A percentile compares a stretch with the other conserved stretches of the same genome.
These are phyloP conservation scores for Drosophila peninsularis DNA, from an alignment of 2,888 invertebrate species.

Conservation along the genomic window DNA sequence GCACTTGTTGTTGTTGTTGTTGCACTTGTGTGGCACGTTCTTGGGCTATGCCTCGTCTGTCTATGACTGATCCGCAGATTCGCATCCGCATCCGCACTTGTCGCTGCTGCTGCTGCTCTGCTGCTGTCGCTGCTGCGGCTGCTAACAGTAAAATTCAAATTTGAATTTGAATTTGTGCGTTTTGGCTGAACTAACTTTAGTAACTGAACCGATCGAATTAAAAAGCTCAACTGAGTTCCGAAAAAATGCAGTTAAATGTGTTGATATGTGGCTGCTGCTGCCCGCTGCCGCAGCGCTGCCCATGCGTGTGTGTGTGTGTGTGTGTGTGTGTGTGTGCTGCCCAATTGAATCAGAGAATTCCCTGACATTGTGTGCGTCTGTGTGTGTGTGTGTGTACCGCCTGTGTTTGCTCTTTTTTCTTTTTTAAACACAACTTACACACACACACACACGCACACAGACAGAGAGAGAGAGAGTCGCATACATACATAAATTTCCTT, in stretches of 20 bases:
- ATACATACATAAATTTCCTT: conserved; percentile 42
- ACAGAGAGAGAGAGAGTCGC: not conserved
- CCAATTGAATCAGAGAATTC: conserved; percentile 83
- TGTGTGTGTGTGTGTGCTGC: conserved; percentile 64
- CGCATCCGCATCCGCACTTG: conserved; percentile 26
- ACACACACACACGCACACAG: conserved; percentile 9
- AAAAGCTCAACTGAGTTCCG: conserved; percentile 85
- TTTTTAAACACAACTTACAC: conserved; percentile 47
- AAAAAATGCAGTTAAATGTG: conserved; percentile 83
- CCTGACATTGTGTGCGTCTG: conserved; percentile 34
- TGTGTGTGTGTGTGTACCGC: conserved; percentile 33
- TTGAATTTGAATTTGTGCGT: conserved; percentile 72
- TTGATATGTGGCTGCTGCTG: conserved; percentile 35
- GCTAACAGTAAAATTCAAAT: conserved; percentile 35
- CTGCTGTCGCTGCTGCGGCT: conserved; percentile 24
- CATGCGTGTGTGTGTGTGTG: conserved; percentile 8
- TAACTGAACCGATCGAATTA: conserved; percentile 84
- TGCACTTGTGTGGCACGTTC: conserved; percentile 34
- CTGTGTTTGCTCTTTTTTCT: conserved; percentile 55
- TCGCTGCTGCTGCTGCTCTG: conserved; percentile 15
- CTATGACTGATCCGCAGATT: conserved; percentile 38
- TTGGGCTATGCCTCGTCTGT: conserved; percentile 13
- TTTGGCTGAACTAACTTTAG: conserved; percentile 82
- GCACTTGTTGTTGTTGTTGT: conserved; percentile 28
- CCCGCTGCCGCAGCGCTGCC: conserved; percentile 2